Percentiles rank a stretch among this genome's conserved stretches.
Conservation (phyloP, 2,797 vertebrate species). For the Columba guinea region DNA sequence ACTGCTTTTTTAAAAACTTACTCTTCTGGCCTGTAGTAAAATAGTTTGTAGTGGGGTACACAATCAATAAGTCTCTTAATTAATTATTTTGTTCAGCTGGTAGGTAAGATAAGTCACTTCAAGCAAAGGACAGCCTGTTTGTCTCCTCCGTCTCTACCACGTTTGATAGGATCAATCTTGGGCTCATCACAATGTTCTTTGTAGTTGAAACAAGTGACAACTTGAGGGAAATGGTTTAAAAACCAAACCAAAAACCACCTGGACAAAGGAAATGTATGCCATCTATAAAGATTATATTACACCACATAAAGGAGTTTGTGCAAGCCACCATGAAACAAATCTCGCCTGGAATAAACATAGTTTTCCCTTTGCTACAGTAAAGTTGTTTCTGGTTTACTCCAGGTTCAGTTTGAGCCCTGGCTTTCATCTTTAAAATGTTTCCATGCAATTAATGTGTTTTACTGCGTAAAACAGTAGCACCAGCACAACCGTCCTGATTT, state of each 20-base stretch:
- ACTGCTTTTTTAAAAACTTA: background rate
- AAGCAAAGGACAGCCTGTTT: background rate
- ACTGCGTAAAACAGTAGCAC: background rate
- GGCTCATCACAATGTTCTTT: background rate
- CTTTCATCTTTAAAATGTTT: background rate
- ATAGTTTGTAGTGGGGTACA: background rate
- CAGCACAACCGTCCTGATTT: background rate
- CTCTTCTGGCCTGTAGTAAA: background rate
- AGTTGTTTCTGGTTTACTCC: background rate
- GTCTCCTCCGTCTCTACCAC: background rate
- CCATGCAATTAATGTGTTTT: background rate
- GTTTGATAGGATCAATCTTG: background rate
- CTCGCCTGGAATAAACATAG: background rate
- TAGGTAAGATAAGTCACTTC: background rate
- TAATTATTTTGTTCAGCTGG: background rate
- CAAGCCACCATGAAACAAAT: background rate
- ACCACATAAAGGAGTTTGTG: background rate
- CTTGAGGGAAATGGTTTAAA: background rate
- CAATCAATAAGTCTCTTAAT: background rate
- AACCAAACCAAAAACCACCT: background rate
- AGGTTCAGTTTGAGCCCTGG: background rate
- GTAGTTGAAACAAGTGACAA: background rate
- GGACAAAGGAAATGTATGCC: background rate
- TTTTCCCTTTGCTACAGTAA: background rate
- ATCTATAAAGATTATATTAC: background rate